Evolutionary conservation across 2,888 invertebrate genomes (phyloP), one percentile per base, ranked within the genome.

Genomic region (Pogonocherus hispidulus): DNA sequence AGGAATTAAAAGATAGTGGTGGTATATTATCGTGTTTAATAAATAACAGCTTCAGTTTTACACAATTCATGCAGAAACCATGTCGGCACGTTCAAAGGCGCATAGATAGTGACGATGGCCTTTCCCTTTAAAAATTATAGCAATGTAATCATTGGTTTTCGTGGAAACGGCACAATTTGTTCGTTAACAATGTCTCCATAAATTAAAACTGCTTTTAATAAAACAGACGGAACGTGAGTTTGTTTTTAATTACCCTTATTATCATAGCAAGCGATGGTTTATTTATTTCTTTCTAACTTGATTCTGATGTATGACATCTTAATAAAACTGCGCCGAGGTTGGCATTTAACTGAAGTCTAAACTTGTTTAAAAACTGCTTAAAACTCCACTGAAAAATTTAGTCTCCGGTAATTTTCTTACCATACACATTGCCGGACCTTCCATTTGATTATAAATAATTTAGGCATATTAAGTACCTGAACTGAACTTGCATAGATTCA

Each of bases 1-100:
- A 79, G 79, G 77, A 73, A 76, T 72, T 75, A 74, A 75, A 51
- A 75, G 76, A 73, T 75, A 77, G 74, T 54, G 46, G n/a, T n/a
- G n/a, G 62, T 65, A 66, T 70, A 73, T 74, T 73, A 75, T 77
- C 72, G 69, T 71, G 63, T 57, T 66, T 71, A 71, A 73, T 75
- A 76, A 76, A n/a, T n/a, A 27, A 72, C 70, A 74, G 60, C 57
- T n/a, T n/a, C n/a, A 71, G 67, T 68, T 73, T 72, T 65, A 59
- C 71, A 73, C 67, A 74, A 74, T 75, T 78, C 74, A 76, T 77
- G 74, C 76, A 69, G 74, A 75, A 75, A 57, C 71, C 69, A 56
- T 55, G 74, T 76, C 76, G 78, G 73, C 63, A 60, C 63, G 60
- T 73, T 69, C 69, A 72, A 76, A 76, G 73, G 62, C 14, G 19